These are phyloP conservation scores for Coenonympha arcania DNA, from an alignment of 2,888 invertebrate genomes.

Conservation along the genomic window DNA sequence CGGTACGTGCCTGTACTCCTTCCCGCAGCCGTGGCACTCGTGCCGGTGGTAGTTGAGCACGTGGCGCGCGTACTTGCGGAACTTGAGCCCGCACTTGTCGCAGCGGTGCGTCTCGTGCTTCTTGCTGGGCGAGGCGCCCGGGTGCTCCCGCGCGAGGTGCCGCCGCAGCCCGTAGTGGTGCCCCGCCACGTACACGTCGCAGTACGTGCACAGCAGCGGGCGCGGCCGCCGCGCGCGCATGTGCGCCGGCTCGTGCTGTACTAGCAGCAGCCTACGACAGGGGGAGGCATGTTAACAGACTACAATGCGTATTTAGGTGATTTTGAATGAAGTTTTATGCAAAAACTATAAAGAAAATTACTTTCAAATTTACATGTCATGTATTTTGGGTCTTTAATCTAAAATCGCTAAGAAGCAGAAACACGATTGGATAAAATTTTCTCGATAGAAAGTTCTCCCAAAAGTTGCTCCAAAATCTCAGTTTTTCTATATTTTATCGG, in stretches of 20 bases:
- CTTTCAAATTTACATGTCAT: too few species aligned
- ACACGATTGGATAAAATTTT: too few species aligned
- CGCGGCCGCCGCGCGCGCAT: constrained; percentile 11
- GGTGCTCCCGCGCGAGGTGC: constrained; percentile 17
- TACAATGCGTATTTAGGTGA: too few species aligned
- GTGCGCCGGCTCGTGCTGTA: constrained; percentile 25
- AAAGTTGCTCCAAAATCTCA: too few species aligned
- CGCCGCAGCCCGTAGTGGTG: neutral
- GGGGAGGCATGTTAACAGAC: too few species aligned
- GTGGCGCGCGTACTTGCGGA: constrained; percentile 19
- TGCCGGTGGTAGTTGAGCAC: constrained; percentile 21
- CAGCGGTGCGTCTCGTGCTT: constrained; percentile 10
- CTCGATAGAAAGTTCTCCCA: too few species aligned
- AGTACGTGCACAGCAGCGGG: constrained; percentile 23
- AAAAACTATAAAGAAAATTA: too few species aligned
- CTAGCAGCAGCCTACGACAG: constrained; percentile 25
- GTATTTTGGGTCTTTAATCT: too few species aligned
- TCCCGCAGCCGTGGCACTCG: neutral
- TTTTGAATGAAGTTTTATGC: too few species aligned
- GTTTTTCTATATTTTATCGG: too few species aligned
- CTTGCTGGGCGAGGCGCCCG: neutral
- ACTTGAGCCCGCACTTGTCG: constrained; percentile 20
- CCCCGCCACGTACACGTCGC: constrained; percentile 26
- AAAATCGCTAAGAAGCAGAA: too few species aligned
- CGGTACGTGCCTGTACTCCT: neutral